phyloP scores from a whole-genome alignment of 2,113 vertebrate genomes.

The Pitta sordida region DNA sequence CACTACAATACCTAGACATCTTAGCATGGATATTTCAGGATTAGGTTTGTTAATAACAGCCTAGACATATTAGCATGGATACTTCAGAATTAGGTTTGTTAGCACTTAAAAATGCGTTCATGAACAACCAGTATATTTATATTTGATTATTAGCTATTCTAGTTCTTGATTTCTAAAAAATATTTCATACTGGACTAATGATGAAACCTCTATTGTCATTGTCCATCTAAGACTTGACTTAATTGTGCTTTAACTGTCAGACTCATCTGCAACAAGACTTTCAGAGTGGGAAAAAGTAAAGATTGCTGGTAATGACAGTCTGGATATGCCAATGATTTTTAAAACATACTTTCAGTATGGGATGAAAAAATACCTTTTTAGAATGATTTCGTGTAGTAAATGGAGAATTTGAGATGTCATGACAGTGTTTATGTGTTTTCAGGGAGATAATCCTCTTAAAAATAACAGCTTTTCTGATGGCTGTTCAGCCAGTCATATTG shows the following conservation, averaged over 20 bases:
- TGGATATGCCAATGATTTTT: background rate
- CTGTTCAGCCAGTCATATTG: background rate
- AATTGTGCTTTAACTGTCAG: background rate
- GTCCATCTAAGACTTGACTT: background rate
- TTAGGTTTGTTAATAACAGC: too few species aligned
- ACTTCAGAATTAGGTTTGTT: background rate
- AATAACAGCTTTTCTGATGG: background rate
- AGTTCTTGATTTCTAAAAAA: background rate
- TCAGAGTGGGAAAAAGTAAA: background rate
- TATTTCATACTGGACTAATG: background rate
- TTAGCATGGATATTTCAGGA: background rate
- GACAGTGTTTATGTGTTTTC: background rate
- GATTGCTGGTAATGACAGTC: background rate
- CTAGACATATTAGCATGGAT: background rate
- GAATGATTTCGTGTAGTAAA: background rate
- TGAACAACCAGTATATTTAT: background rate
- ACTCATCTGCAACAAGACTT: background rate
- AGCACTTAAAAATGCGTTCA: background rate
- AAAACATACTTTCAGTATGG: background rate
- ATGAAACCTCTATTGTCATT: background rate
- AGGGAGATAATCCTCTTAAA: background rate
- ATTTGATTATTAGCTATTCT: background rate
- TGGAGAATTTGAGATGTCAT: background rate
- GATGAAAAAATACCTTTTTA: background rate
- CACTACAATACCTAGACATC: background rate